Evolutionary conservation across 2,888 invertebrate genomes (phyloP), one percentile per base, ranked within the genome.

Genomic region (Tortrix viridana): DNA sequence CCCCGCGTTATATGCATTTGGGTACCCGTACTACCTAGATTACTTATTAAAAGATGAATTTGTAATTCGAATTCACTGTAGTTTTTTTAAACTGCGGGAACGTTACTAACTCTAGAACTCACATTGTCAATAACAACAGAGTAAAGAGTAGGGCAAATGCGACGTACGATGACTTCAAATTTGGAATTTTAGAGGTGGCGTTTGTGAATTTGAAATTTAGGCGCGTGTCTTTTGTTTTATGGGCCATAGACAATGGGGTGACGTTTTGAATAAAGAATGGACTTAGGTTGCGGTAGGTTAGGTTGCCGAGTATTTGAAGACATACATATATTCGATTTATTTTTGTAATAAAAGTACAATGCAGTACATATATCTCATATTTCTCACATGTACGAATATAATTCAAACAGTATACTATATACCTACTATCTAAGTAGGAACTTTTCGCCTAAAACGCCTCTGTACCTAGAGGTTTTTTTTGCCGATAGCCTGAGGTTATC

Each of bases 1-100:
- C 67, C 75, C 74, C 73, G 69, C 70, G 67, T 71, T 72, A 70
- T 75, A 68, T 68, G 68, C 68, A 67, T 67, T 63, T 61, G 47
- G 38, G 63, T 14, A n/a, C 12, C 20, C 16, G 41, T 44, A 50
- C 57, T 41, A 41, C 41, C n/a, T 41, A 16, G 41, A 6, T 41
- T 41, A 41, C 41, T 41, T n/a, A 41, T n/a, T 16, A n/a, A 41
- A 41, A 41, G n/a, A 32, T 12, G 32, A 32, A 32, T 32, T 32
- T 12, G 12, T 32, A 32, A 32, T 32, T 32, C 12, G 12, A 32
- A 32, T 7, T 32, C 7, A 12, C 12, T 7, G 32, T 26, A 2
- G 1, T 26, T 32, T 32, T 32, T 32, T 12, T 12, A n/a, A 32
- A 32, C 26, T 12, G 12, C 12, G 12, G 12, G 12, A 32, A 32